These are phyloP conservation scores for Strigops habroptila DNA, from an alignment of 2,113 vertebrate genomes.

Conservation along the genomic window DNA sequence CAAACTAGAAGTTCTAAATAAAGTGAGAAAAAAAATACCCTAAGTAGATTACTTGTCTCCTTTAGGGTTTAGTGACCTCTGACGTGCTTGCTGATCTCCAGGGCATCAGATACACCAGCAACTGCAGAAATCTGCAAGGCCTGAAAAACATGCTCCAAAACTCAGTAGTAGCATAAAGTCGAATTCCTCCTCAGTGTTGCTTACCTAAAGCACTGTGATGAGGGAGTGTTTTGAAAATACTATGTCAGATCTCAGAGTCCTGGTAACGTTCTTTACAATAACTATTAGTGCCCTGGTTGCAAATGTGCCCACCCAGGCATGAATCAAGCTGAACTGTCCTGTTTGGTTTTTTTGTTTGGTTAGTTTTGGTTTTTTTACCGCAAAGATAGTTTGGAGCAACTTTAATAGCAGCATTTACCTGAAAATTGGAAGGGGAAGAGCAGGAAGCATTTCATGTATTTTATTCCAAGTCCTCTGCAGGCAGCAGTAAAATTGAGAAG, in stretches of 20 bases:
- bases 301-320: neutral
- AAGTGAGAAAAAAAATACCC: neutral
- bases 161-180: neutral
- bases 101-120: neutral
- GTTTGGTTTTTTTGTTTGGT: neutral
- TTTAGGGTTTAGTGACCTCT: conserved; percentile 1
- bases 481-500: neutral
- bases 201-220: neutral
- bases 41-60: conserved; percentile 28
- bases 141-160: neutral
- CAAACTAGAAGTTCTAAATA: neutral
- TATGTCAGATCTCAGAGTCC: neutral
- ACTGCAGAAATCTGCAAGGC: neutral
- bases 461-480: neutral
- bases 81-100: neutral
- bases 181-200: neutral
- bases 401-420: neutral
- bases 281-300: neutral
- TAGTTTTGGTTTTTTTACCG: neutral
- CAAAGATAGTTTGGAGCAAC: neutral
- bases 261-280: neutral
- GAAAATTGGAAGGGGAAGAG: neutral
- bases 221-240: neutral
- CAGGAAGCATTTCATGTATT: neutral
- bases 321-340: neutral